A percentile compares a stretch with the other conserved stretches of the same genome.
These are phyloP conservation scores for Pitta sordida DNA, from an alignment of 2,113 vertebrate genomes.

Conservation along the genomic window DNA sequence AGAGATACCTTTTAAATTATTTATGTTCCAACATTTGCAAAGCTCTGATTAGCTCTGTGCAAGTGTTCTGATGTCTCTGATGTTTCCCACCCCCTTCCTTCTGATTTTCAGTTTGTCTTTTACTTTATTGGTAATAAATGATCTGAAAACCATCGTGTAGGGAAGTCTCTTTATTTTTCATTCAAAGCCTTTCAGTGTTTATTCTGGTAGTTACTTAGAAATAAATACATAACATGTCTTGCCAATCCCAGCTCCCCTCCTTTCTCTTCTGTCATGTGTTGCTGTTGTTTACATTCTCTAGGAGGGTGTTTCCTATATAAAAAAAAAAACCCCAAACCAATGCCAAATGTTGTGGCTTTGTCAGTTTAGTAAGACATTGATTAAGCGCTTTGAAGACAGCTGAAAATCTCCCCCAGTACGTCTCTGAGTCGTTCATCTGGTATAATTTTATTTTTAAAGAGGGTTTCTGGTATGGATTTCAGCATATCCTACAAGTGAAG, in stretches of 20 bases:
- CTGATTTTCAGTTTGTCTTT: slow-evolving; percentile 55
- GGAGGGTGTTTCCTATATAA: background rate
- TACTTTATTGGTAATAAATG: slow-evolving; percentile 73
- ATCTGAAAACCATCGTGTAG: slow-evolving; percentile 27
- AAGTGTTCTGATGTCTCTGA: slow-evolving; percentile 48
- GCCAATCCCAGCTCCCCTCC: background rate
- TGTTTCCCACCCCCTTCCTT: background rate
- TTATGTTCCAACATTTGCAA: slow-evolving; percentile 53
- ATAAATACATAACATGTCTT: background rate
- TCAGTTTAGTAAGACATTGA: background rate
- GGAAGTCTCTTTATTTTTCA: slow-evolving; percentile 17
- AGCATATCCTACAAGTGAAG: background rate
- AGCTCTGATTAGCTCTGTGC: slow-evolving; percentile 29
- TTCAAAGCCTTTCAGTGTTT: background rate
- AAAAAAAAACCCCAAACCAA: background rate
- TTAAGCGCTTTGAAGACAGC: background rate
- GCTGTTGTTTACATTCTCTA: background rate
- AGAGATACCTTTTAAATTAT: slow-evolving; percentile 44
- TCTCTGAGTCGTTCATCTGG: background rate
- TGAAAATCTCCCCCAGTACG: background rate
- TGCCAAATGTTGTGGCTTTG: background rate
- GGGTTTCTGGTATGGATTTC: background rate
- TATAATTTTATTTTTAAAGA: background rate
- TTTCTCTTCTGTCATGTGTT: background rate
- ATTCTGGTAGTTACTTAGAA: background rate